Evolutionary conservation across 1,140 invertebrate genomes (phyloP), one percentile per base, ranked within the genome.

Genomic region (Hyposmocoma kahamanoa): DNA sequence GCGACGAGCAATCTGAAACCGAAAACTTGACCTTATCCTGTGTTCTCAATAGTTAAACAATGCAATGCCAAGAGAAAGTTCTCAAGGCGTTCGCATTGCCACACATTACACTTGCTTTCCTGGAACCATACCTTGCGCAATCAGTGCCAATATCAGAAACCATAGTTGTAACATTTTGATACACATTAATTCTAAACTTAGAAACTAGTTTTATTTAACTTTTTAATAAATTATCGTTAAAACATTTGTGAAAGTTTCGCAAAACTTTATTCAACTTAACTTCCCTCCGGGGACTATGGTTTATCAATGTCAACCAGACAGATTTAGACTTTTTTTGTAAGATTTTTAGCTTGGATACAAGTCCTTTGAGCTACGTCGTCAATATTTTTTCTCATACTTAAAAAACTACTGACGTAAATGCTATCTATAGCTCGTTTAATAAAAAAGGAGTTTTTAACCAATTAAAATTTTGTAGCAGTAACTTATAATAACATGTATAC

Each of bases 1-100:
- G 76, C 34, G 80, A 69, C 15, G 41, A 56, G 38, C 75, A 72
- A 30, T 69, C 83, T 86, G 63, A 22, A 83, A 71, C 22, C 20
- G 11, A 28, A 28, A 28, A 11, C 6, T 28, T 28, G 24, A 41
- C 10, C 9, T 21, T 6, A 6, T 17, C n/a, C 1, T 36, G 13
- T 17, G 18, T n/a, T 17, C 28, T n/a, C 28, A 30, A 30, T 30
- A 10, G 28, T 1, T 15, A 26, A 43, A 34, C 24, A 47, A 50
- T 43, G 17, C 20, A 1, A n/a, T 30, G 1, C 13, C 43, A 42
- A 53, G 52, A 56, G 56, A 76, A 74, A 71, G 64, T 75, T 36
- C 2, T 1, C 15, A 8, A n/a, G 32, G 18, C 32, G 11, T 17
- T 17, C 5, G 15, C 32, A 36, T 17, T 36, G 32, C 11, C 32